Evolutionary conservation across 2,113 vertebrate species (phyloP), one percentile per base, ranked within the genome.

Genomic region (Mesitornis unicolor): DNA sequence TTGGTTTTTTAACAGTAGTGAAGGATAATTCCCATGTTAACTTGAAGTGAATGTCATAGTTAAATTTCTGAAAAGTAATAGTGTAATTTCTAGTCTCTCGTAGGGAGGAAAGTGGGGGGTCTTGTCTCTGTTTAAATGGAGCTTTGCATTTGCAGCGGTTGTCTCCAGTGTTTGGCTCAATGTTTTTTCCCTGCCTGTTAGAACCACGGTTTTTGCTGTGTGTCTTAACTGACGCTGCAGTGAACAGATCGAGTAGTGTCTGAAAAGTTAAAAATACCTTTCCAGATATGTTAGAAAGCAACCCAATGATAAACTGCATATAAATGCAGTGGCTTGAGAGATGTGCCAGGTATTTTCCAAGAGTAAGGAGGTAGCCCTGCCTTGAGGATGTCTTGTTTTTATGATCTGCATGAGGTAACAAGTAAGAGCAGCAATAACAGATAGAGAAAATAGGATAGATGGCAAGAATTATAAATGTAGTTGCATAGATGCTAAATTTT

Each of bases 291-390:
- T 40, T 48, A 61, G 40, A 56, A 57, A 53, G 16, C 48, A 80
- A 45, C 45, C 35, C 7, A 8, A 8, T 36, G 68, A 21, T 73
- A 60, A 48, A 33, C 26, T 60, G 47, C 40, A 1, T 26, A 5
- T 42, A 63, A 82, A 82, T 31, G 43, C 43, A 40, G 51, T n/a
- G 73, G 31, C 36, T 89, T 13, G 24, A 88, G 84, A 35, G 59
- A n/a, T 24, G 59, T 89, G 89, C 91, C 93, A 77, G 80, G 77
- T 63, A 74, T 93, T 92, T 96, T 91, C 84, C 87, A 43, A 38
- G 4, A 29, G 43, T 35, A 36, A 85, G 82, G 67, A 87, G 73
- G 38, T 13, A 64, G 57, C 51, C 63, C 48, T 93, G 82, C 90
- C 92, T 95, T 2, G 40, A 89, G 84, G 84, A 78, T 90, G 64